These are phyloP conservation scores for Suillia variegata DNA, from an alignment of 2,888 invertebrate species.

Conservation along the genomic window DNA sequence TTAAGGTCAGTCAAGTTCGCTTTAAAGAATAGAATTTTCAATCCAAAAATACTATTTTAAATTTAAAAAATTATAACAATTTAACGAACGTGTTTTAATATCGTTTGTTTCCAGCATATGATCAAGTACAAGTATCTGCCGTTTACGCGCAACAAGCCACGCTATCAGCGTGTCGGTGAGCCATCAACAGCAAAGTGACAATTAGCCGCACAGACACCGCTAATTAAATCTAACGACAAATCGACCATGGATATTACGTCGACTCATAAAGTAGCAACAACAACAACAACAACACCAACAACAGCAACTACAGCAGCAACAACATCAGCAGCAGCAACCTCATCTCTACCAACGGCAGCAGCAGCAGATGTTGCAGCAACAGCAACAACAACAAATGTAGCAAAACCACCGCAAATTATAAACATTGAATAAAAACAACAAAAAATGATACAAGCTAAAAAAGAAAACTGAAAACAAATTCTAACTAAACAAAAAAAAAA, in stretches of 20 bases:
- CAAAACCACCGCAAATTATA: constrained; percentile 59
- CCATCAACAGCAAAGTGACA: constrained; percentile 61
- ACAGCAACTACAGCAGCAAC: constrained; percentile 40
- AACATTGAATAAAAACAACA: constrained; percentile 52
- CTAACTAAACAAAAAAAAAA: constrained; percentile 9
- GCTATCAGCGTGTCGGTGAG: constrained; percentile 74
- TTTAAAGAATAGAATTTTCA: constrained; percentile 2
- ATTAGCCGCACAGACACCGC: constrained; percentile 63
- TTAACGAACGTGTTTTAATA: not conserved
- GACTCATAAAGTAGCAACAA: constrained; percentile 33
- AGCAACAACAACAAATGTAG: constrained; percentile 34
- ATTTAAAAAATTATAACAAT: not conserved
- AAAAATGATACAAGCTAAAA: constrained; percentile 37
- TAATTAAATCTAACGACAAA: constrained; percentile 37
- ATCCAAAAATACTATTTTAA: not conserved
- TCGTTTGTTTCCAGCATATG: constrained; percentile 91
- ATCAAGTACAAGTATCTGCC: constrained; percentile 98
- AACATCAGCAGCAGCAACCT: constrained; percentile 34
- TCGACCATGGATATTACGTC: constrained; percentile 42
- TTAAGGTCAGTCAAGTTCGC: constrained; percentile 82
- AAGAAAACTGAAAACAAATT: constrained; percentile 27
- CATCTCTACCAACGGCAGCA: constrained; percentile 33
- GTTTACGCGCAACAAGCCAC: constrained; percentile 97
- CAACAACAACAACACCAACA: constrained; percentile 34
- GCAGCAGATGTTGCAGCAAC: constrained; percentile 30